Conservation (phyloP, 2,888 invertebrate genomes). For the Polydrusus cervinus region DNA sequence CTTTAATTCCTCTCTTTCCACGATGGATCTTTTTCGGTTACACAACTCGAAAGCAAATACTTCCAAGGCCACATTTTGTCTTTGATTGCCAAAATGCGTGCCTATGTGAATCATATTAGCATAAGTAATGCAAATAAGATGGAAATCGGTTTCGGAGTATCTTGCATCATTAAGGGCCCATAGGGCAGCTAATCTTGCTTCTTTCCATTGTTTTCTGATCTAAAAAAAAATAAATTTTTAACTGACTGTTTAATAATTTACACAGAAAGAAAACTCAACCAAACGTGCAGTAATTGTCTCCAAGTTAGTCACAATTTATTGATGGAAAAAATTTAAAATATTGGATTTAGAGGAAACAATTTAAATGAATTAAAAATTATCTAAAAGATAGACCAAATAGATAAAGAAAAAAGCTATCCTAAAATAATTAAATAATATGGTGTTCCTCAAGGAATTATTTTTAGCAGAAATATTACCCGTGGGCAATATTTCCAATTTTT, state of each 20-base stretch:
- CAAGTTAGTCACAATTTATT: too few relatives aligned
- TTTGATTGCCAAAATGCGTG: slow-evolving; percentile 63
- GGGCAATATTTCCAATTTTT: too few relatives aligned
- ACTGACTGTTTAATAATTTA: neutral
- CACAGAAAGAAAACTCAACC: neutral
- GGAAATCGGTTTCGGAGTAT: slow-evolving; percentile 73
- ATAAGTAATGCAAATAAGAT: slow-evolving; percentile 74
- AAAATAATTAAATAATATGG: too few relatives aligned
- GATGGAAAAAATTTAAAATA: too few relatives aligned
- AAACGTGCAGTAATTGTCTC: too few relatives aligned
- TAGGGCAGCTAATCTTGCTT: slow-evolving; percentile 75
- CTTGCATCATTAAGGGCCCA: slow-evolving; percentile 75
- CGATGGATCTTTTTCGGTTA: slow-evolving; percentile 64
- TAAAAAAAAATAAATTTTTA: slow-evolving; percentile 52
- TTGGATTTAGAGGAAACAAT: too few relatives aligned
- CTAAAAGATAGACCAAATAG: too few relatives aligned
- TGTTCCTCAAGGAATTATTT: too few relatives aligned
- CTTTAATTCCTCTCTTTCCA: slow-evolving; percentile 71
- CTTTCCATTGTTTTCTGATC: slow-evolving; percentile 67
- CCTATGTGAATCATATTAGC: slow-evolving; percentile 72
- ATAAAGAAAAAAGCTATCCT: too few relatives aligned
- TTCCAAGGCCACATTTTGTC: slow-evolving; percentile 67
- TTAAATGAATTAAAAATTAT: too few relatives aligned
- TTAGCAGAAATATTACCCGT: too few relatives aligned
- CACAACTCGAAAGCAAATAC: slow-evolving; percentile 70